Evolutionary conservation across 2,113 vertebrate genomes (phyloP).

Genomic region (Xenus cinereus): DNA sequence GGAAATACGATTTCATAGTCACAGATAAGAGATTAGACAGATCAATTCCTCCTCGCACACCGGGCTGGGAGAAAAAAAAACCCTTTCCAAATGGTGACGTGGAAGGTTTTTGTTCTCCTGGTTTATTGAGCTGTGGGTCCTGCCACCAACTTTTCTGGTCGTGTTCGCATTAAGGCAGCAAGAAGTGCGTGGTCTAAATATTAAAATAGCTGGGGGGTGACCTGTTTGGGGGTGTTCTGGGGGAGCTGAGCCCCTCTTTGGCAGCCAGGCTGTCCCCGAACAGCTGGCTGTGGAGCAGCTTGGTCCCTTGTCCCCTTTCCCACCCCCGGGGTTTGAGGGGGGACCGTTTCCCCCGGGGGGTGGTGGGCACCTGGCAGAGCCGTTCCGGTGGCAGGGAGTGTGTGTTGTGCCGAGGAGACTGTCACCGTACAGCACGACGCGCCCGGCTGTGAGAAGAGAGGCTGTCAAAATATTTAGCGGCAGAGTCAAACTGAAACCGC

Average conservation of each 20-base stretch:
- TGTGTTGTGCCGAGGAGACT: neutral
- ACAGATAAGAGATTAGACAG: slow-evolving; percentile 70
- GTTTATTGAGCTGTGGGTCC: neutral
- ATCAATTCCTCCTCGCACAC: slow-evolving; percentile 53
- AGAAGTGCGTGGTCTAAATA: neutral
- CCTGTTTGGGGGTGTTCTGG: neutral
- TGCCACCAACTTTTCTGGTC: neutral
- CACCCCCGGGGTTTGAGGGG: neutral
- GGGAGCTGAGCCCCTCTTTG: neutral
- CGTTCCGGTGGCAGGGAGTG: rapidly evolving
- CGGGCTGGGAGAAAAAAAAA: neutral
- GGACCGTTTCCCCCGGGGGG: neutral
- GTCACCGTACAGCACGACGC: neutral
- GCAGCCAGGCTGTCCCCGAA: neutral
- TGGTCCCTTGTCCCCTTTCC: neutral
- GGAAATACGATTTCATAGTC: slow-evolving; percentile 76
- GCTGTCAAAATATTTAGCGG: slow-evolving; percentile 43
- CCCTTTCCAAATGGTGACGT: neutral
- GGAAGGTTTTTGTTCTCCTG: neutral
- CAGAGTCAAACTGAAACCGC: neutral
- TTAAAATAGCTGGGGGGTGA: neutral
- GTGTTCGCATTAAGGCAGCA: neutral
- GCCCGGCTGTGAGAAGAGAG: neutral
- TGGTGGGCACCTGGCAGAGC: rapidly evolving
- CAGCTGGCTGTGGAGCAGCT: rapidly evolving